Conservation (phyloP, 2,888 invertebrate species). For the Rhabditophanes sp. region DNA sequence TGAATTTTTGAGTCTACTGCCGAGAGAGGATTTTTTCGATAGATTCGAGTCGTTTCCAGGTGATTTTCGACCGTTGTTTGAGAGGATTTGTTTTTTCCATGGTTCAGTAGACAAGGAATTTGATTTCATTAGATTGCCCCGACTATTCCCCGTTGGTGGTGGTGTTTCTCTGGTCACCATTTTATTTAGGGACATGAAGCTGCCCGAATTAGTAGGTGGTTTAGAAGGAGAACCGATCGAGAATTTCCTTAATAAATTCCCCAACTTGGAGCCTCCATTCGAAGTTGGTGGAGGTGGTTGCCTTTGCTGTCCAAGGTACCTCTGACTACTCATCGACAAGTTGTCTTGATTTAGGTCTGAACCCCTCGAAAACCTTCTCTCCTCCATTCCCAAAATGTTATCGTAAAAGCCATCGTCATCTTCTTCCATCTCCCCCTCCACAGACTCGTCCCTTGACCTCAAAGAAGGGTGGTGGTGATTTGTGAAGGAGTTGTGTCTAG, state of each 20-base stretch:
- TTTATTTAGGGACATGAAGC: conserved; percentile 36
- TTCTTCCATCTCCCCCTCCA: conserved; percentile 29
- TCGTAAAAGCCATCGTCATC: conserved; percentile 37
- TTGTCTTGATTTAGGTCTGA: too few species aligned
- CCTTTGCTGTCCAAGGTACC: too few species aligned
- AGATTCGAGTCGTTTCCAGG: too few species aligned
- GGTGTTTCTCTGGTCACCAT: too few species aligned
- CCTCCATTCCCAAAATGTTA: conserved; percentile 31
- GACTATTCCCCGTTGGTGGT: too few species aligned
- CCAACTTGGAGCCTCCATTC: too few species aligned
- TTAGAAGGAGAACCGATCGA: too few species aligned
- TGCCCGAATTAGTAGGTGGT: conserved; percentile 28
- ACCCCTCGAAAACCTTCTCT: too few species aligned
- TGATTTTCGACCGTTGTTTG: too few species aligned
- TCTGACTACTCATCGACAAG: conserved; percentile 22
- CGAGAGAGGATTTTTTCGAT: too few species aligned
- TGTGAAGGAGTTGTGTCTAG: conserved; percentile 1
- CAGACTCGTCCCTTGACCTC: conserved; percentile 20
- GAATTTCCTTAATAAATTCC: too few species aligned
- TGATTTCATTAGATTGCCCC: conserved; percentile 29
- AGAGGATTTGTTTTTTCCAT: conserved; percentile 30
- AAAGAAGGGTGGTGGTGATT: conserved; percentile 16
- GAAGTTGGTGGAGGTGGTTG: conserved; percentile 2
- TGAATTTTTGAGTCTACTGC: conserved; percentile 37
- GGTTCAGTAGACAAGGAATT: conserved; percentile 37